Percentiles rank a stretch among this genome's conserved stretches.
These are phyloP conservation scores for Sphaerodactylus townsendi DNA, from an alignment of 2,113 vertebrate genomes.

Conservation along the genomic window DNA sequence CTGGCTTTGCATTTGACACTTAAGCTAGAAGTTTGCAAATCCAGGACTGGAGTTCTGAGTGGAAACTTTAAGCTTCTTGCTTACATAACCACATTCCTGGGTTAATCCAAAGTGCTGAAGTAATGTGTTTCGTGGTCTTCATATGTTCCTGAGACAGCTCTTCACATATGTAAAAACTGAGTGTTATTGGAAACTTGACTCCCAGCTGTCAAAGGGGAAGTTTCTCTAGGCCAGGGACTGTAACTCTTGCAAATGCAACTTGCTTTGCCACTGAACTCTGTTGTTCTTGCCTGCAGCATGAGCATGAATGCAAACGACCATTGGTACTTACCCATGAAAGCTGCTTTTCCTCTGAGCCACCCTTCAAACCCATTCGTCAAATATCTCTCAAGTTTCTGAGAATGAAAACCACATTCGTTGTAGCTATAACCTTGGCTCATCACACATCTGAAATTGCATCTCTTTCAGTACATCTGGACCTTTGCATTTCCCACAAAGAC, in stretches of 20 bases:
- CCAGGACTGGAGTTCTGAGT: conserved; percentile 61
- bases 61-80: conserved; percentile 69
- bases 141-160: conserved; percentile 68
- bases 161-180: conserved; percentile 58
- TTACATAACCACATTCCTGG: conserved; percentile 71
- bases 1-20: conserved; percentile 52
- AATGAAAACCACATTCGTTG: no score
- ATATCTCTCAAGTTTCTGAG: no score
- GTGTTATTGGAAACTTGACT: conserved; percentile 59
- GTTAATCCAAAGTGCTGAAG: conserved; percentile 71
- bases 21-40: conserved; percentile 60
- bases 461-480: no score
- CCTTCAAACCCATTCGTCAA: no score
- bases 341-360: no score
- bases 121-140: conserved; percentile 72
- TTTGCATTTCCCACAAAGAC: no score
- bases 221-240: conserved; percentile 62
- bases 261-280: conserved; percentile 55
- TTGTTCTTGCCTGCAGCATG: conserved; percentile 51
- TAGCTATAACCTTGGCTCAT: no score
- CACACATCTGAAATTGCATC: no score
- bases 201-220: conserved; percentile 43
- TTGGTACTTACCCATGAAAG: no score
- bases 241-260: conserved; percentile 58
- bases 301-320: conserved; percentile 48